Evolutionary conservation across 2,888 invertebrate species (phyloP).

Genomic region (Melanophora roralis): DNA sequence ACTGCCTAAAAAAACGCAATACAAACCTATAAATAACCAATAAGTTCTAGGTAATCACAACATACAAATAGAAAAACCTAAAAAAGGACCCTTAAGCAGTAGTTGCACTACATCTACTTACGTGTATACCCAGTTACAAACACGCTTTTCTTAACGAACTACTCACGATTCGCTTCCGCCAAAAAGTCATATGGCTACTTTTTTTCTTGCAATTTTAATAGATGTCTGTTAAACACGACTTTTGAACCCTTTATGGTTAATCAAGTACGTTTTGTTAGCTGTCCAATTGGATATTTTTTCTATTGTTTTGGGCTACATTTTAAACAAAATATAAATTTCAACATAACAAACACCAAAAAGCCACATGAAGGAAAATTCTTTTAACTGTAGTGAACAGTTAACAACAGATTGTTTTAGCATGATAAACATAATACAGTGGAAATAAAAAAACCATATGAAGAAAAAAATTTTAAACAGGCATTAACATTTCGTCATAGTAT

Average conservation of each 20-base stretch:
- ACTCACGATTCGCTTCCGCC: slow-evolving; percentile 41
- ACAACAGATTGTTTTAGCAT: slow-evolving; percentile 28
- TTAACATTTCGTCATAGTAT: too few relatives aligned
- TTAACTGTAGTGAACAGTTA: not conserved
- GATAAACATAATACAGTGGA: slow-evolving; percentile 30
- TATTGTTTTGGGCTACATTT: slow-evolving; percentile 12
- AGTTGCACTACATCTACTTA: too few relatives aligned
- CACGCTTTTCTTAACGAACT: not conserved
- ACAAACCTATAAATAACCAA: slow-evolving; percentile 1
- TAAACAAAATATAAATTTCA: slow-evolving; percentile 32
- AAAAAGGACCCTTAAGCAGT: slow-evolving; percentile 20
- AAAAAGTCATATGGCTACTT: slow-evolving; percentile 59
- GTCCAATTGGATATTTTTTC: not conserved
- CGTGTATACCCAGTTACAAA: not conserved
- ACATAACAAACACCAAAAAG: slow-evolving; percentile 18
- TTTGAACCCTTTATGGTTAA: slow-evolving; percentile 51
- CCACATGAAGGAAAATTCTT: not conserved
- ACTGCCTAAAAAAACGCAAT: not conserved
- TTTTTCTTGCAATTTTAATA: slow-evolving; percentile 57
- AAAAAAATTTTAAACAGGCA: not conserved
- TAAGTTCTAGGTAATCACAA: not conserved
- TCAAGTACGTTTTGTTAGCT: slow-evolving; percentile 15
- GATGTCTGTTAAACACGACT: slow-evolving; percentile 57
- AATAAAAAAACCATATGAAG: not conserved
- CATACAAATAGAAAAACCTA: not conserved